Base-by-base conservation (phyloP, 2,888 invertebrate genomes). In the Microctonus brassicae region DNA sequence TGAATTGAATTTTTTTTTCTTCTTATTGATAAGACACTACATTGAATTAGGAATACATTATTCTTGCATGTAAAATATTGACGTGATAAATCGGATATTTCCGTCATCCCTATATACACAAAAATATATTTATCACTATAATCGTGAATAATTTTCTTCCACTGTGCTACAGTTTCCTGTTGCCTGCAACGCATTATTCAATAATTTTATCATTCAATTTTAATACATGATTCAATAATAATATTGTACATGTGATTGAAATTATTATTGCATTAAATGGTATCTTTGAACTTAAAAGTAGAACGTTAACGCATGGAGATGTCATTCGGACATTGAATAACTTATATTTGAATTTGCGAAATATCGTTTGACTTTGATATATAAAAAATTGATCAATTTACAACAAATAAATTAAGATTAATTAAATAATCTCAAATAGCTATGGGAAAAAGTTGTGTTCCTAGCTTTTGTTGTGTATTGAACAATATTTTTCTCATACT, bases 291-390 rank as follows among this genome's bases (percentile, higher is more conserved):
- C n/a, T 47, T 29, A 58, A 13, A 55, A 52, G 22, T 34, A 67
- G 72, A 72, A 73, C 73, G 76, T 75, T 78, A 73, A 83, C 83
- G 81, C 84, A 79, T 83, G 85, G 81, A 86, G 86, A 79, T 75
- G 77, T 84, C 81, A 79, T 79, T 80, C n/a, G 75, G 78, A 77
- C 83, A 80, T 77, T 77, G 68, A 63, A 57, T 73, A 26, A 65
- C 53, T 57, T 62, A 61, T 39, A 29, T 33, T 24, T 61, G 58
- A 53, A 63, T 69, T 69, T 61, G 55, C 24, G 26, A 26, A n/a
- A 13, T 13, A 39, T 63, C 20, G 20, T 11, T 36, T 39, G n/a
- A 36, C 10, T 61, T 33, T 33, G n/a, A n/a, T n/a, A n/a, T 36
- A 6, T 42, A 42, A 63, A 36, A 24, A 26, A 10, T 60, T 26